Percentiles rank a stretch among this genome's conserved stretches.
Conservation (phyloP, 2,113 vertebrate species). For the Mus spicilegus region DNA sequence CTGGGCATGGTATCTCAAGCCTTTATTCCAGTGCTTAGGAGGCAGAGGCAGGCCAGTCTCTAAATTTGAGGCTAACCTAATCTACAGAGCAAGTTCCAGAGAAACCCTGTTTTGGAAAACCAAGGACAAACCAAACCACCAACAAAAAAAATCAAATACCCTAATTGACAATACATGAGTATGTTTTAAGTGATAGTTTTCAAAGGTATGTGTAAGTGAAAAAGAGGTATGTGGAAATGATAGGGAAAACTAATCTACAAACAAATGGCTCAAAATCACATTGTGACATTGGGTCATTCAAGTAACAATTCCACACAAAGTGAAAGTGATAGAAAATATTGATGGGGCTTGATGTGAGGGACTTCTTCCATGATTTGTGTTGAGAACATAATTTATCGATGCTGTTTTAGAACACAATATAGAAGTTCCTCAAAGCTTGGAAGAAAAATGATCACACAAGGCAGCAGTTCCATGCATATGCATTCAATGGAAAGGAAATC, state of each 20-base stretch:
- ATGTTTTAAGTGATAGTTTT: neutral
- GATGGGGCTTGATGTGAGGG: neutral
- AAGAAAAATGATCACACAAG: neutral
- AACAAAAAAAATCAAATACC: neutral
- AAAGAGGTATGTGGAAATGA: neutral
- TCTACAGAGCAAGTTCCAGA: too few relatives aligned
- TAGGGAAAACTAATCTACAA: neutral
- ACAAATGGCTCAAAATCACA: neutral
- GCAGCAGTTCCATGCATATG: neutral
- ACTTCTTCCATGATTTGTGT: neutral
- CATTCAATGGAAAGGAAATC: neutral
- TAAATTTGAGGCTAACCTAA: too few relatives aligned
- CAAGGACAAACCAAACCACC: too few relatives aligned
- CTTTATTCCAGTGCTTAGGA: too few relatives aligned
- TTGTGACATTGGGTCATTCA: neutral
- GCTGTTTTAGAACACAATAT: too few relatives aligned
- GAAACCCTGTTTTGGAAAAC: too few relatives aligned
- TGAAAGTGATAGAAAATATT: neutral
- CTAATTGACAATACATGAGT: neutral
- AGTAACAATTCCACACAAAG: neutral
- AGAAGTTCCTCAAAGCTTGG: neutral
- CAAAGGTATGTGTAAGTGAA: neutral
- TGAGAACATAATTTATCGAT: neutral
- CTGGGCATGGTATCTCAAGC: too few relatives aligned
- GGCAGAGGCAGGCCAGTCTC: too few relatives aligned